Percentiles rank a stretch among this genome's conserved stretches.
These are phyloP conservation scores for Neoniphon sammara DNA, from an alignment of 2,797 vertebrate genomes.

Conservation along the genomic window DNA sequence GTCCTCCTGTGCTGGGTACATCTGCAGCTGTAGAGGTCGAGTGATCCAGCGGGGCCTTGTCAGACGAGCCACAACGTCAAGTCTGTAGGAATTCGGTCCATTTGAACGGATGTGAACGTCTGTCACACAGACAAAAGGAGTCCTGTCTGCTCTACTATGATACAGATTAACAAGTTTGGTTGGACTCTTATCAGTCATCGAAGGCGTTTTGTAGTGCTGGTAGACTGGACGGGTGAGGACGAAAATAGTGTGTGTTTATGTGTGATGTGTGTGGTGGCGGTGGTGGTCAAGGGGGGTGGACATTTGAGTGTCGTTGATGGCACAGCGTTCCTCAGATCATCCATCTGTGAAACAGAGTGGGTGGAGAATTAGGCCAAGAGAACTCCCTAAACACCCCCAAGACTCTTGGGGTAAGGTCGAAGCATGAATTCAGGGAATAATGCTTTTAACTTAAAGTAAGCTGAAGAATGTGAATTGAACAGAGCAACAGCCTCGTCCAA, in stretches of 20 bases:
- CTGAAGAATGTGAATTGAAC: neutral
- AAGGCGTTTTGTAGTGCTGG: conserved; percentile 79
- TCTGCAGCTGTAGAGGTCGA: conserved; percentile 57
- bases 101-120: conserved; percentile 27
- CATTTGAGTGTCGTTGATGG: conserved; percentile 72
- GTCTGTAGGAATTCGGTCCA: conserved; percentile 49
- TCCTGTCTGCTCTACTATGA: conserved; percentile 64
- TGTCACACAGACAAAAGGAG: conserved; percentile 46
- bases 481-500: neutral
- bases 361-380: conserved; percentile 56
- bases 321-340: conserved; percentile 79
- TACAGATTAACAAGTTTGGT: conserved; percentile 56
- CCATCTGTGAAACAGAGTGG: conserved; percentile 75
- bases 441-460: conserved; percentile 31
- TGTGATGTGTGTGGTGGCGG: conserved; percentile 34
- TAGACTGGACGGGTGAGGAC: conserved; percentile 68
- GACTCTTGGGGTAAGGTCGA: conserved; percentile 13
- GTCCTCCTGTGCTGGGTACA: conserved; percentile 49
- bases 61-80: conserved; percentile 29
- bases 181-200: conserved; percentile 60
- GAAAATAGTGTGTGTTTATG: conserved; percentile 42
- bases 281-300: conserved; percentile 43
- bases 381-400: neutral
- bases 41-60: conserved; percentile 48
- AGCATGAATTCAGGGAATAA: conserved; percentile 23